These are phyloP conservation scores for Andrena dorsata DNA, from an alignment of 2,888 invertebrate species.

Conservation along the genomic window DNA sequence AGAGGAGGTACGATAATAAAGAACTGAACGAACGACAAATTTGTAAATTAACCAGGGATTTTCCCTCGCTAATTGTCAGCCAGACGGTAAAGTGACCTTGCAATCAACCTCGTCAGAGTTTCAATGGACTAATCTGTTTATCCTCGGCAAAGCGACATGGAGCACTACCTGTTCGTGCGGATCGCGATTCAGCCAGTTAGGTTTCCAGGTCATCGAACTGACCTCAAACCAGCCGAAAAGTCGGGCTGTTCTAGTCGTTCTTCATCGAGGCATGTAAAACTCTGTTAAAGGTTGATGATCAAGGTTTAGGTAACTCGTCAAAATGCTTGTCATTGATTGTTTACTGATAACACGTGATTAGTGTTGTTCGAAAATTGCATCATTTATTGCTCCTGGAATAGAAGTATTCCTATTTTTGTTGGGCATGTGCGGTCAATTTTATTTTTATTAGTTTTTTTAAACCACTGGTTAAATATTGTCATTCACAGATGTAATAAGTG, in stretches of 20 bases:
- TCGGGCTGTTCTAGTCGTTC: slow-evolving; percentile 20
- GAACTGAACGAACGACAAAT: background rate
- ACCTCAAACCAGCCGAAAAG: slow-evolving; percentile 31
- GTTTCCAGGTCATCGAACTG: slow-evolving; percentile 35
- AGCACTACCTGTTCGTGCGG: slow-evolving; percentile 40
- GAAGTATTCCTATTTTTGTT: too few species aligned
- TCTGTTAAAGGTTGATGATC: slow-evolving; percentile 6
- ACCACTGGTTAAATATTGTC: too few species aligned
- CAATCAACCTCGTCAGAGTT: slow-evolving; percentile 43
- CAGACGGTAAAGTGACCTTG: slow-evolving; percentile 32
- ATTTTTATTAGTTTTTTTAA: too few species aligned
- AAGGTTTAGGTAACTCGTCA: background rate
- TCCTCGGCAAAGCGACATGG: slow-evolving; percentile 27
- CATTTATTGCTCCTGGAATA: too few species aligned
- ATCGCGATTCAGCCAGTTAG: slow-evolving; percentile 44
- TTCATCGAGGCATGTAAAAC: background rate
- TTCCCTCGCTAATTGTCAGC: slow-evolving; percentile 30
- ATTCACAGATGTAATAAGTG: too few species aligned
- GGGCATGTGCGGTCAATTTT: too few species aligned
- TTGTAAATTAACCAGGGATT: slow-evolving; percentile 8
- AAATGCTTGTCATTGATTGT: background rate
- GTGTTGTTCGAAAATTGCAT: too few species aligned
- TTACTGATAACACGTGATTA: too few species aligned
- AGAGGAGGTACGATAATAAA: background rate
- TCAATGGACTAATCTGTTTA: slow-evolving; percentile 51